Evolutionary conservation across 2,113 vertebrate genomes (phyloP).

Genomic region (Crotophaga sulcirostris): DNA sequence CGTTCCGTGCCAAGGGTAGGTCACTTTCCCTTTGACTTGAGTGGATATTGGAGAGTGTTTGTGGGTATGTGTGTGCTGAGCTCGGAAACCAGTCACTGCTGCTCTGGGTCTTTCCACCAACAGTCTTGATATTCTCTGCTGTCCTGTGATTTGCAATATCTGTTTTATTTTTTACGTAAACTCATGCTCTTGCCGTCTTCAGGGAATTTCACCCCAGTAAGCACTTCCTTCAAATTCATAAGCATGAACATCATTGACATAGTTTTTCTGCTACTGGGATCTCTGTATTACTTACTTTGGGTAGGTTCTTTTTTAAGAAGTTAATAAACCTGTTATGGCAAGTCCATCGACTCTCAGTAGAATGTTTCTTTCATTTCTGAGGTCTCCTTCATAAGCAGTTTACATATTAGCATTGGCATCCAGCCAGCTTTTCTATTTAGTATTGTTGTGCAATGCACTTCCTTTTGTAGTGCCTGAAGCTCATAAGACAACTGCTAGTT

Average conservation of each 20-base stretch:
- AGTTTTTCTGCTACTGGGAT: neutral
- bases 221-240: neutral
- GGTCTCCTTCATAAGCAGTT: neutral
- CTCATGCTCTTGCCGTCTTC: neutral
- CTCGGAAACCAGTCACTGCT: neutral
- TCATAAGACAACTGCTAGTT: neutral
- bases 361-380: neutral
- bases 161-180: neutral
- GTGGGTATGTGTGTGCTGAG: neutral
- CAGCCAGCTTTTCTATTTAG: neutral
- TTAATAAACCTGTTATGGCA: neutral
- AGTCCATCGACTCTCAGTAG: neutral
- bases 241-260: neutral
- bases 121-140: neutral
- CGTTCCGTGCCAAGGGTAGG: neutral
- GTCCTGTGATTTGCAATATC: neutral
- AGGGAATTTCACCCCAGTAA: neutral
- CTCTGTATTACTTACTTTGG: neutral
- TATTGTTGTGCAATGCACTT: neutral
- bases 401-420: neutral
- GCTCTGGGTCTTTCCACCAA: neutral
- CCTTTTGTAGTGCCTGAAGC: neutral
- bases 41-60: neutral
- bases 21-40: neutral
- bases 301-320: neutral